phyloP scores from a whole-genome alignment of 2,888 invertebrate species.

The Agrotis puta region DNA sequence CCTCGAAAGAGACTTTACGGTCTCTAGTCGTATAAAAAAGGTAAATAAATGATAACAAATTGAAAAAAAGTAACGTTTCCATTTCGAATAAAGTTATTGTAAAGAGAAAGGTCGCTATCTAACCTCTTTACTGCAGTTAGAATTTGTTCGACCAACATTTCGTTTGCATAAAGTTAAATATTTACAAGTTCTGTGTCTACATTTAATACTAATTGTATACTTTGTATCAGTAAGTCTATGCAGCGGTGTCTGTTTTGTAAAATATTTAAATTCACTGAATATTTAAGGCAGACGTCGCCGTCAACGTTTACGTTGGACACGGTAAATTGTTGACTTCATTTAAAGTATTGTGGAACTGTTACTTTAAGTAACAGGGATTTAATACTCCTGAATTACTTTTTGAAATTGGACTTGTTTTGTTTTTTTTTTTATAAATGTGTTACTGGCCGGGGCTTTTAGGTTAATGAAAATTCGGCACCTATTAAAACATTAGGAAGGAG shows the following conservation, averaged over 20 bases:
- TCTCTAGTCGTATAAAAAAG: neutral
- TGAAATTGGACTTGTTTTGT: constrained; percentile 33
- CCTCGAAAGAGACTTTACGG: neutral
- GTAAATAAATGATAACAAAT: neutral
- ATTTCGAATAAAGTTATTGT: constrained; percentile 12
- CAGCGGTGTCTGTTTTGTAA: constrained; percentile 63
- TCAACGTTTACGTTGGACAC: constrained; percentile 49
- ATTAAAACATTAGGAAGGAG: neutral
- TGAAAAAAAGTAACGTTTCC: neutral
- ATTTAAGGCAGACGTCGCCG: constrained; percentile 50
- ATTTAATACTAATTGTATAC: constrained; percentile 71
- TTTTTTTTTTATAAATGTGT: constrained; percentile 19
- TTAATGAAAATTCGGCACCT: neutral
- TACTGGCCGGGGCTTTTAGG: neutral
- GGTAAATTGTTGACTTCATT: constrained; percentile 59
- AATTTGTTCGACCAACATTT: constrained; percentile 56
- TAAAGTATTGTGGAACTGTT: constrained; percentile 52
- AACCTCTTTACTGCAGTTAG: constrained; percentile 43
- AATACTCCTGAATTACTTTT: constrained; percentile 35
- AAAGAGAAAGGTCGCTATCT: constrained; percentile 16
- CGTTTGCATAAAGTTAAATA: constrained; percentile 67
- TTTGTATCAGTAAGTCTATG: constrained; percentile 64
- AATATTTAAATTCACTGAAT: constrained; percentile 64
- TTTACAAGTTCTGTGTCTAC: constrained; percentile 67
- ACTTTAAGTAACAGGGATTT: constrained; percentile 46